Percentiles rank a stretch among this genome's conserved stretches.
Conservation (phyloP, 2,797 vertebrate species). For the Pogoniulus pusillus region DNA sequence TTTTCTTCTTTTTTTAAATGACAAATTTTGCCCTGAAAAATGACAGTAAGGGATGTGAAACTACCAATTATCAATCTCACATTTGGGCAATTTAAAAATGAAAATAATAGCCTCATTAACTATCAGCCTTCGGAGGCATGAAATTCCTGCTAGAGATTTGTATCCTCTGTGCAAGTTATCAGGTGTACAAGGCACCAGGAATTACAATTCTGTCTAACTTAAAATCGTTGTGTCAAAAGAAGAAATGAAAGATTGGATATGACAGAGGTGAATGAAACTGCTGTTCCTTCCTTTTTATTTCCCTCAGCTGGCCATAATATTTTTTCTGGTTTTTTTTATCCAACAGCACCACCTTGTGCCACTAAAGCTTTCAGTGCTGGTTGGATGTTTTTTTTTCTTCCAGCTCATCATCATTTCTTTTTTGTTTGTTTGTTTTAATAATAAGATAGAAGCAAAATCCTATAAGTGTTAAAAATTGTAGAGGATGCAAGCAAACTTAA, state of each 20-base stretch:
- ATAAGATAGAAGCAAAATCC: neutral
- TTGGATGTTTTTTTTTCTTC: neutral
- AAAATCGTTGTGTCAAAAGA: constrained; percentile 74
- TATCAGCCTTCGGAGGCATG: constrained; percentile 41
- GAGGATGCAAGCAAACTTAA: neutral
- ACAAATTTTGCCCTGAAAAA: constrained; percentile 9
- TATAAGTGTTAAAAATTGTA: neutral
- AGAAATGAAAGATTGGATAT: constrained; percentile 74
- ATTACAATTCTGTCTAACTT: constrained; percentile 76
- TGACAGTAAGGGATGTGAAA: constrained; percentile 36
- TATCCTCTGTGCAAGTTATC: constrained; percentile 49
- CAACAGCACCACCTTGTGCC: constrained; percentile 76
- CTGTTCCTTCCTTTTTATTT: constrained; percentile 84
- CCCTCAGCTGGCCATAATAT: constrained; percentile 80
- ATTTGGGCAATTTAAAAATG: constrained; percentile 52
- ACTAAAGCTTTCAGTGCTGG: neutral
- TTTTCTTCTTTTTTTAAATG: neutral
- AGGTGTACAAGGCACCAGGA: constrained; percentile 74
- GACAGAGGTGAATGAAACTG: constrained; percentile 83
- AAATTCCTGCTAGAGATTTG: constrained; percentile 70
- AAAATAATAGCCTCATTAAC: constrained; percentile 73
- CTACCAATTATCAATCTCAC: constrained; percentile 27
- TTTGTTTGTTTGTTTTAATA: neutral
- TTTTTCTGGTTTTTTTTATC: constrained; percentile 55
- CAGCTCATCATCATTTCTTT: neutral